Base-by-base conservation (phyloP, 2,113 vertebrate species). In the Cololabis saira region DNA sequence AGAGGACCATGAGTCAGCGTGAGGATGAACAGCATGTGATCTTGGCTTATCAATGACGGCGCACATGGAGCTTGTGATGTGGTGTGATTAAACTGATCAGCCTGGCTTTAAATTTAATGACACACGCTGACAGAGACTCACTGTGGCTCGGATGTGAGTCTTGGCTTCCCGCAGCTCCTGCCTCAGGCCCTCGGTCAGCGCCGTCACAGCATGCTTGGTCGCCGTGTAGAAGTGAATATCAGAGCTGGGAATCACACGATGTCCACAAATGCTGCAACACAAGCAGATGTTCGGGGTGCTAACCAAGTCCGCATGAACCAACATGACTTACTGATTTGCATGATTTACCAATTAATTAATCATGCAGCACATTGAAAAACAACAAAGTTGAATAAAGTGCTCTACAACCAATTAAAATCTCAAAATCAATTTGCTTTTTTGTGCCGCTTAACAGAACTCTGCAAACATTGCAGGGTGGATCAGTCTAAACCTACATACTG, bases 181-280 rank as follows among this genome's bases (percentile, higher is more conserved):
- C 56, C 95, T 89, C 53, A 97, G 86, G 59, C 92, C 95, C 86
- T 98, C 95, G 0, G 95, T 97, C 71, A 97, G 80, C 0, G 95
- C 95, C 0, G 94, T 96, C 68, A 97, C 94, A 0, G 96, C 94
- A 0, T 91, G 95, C 84, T 97, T 98, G 82, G 94, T 96, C 56
- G 94, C 93, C 0, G 88, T 90, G 89, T 96, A 98, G 78, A 98
- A 97, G 64, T 96, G 95, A 16, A 73, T 8, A 24, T 88, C 81
- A 0, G 94, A 61, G 40, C 47, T 78, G 0, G 72, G 77, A 33
- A 82, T 2, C 0, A 96, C 90, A 0, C 89, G 93, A 82, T 97
- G 96, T 47, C 96, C 95, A 2, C 88, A 89, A 93, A 97, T 94
- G 85, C 95, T 97, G 85, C 58, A 69, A 58, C 43, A 79, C 15